Base-by-base conservation (phyloP, 2,797 vertebrate genomes). In the Gobio occitaniae region DNA sequence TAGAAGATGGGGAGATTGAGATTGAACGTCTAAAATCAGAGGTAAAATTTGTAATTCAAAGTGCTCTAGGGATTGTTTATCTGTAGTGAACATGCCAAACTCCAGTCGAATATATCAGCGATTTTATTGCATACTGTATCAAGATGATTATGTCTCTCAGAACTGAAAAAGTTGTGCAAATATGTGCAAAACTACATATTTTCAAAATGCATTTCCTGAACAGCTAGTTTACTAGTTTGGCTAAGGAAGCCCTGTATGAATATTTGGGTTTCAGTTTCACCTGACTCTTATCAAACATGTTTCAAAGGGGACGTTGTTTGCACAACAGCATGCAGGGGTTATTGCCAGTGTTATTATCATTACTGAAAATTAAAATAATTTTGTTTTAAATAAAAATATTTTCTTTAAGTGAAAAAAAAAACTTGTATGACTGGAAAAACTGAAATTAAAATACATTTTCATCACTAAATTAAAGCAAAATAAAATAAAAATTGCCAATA, bases 11-110 rank as follows among this genome's bases (percentile, higher is more conserved):
- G 69, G 97, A 99, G 93, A 96, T 98, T 54, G 98, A 99, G 94
- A 97, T 99, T 70, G 98, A 99, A 93, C 96, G 98, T 85, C 96
- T 99, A 87, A 99, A 99, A 94, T 96, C 97, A 12, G 97, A 99
- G 98, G 98, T 99, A 95, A 96, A 77, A 88, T 91, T 91, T 79
- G 86, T 84, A 81, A 89, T 87, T 83, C 69, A 85, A 87, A 80
- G 65, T 50, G 19, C 56, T 54, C 76, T 79, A 59, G 59, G 32
- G 65, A 66, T 82, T 82, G 81, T 79, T 83, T 71, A n/a, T 82
- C 47, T 68, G 13, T 86, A 44, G 82, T 84, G 47, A 81, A 52
- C 59, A 65, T 78, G 69, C 52, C 66, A 68, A 32, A 78, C 56
- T 78, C 12, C 36, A 66, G 74, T 15, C 29, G 16, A 54, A 54